Percentiles rank a stretch among this genome's conserved stretches.
phyloP scores from a whole-genome alignment of 2,797 vertebrate species.

The Falco columbarius region DNA sequence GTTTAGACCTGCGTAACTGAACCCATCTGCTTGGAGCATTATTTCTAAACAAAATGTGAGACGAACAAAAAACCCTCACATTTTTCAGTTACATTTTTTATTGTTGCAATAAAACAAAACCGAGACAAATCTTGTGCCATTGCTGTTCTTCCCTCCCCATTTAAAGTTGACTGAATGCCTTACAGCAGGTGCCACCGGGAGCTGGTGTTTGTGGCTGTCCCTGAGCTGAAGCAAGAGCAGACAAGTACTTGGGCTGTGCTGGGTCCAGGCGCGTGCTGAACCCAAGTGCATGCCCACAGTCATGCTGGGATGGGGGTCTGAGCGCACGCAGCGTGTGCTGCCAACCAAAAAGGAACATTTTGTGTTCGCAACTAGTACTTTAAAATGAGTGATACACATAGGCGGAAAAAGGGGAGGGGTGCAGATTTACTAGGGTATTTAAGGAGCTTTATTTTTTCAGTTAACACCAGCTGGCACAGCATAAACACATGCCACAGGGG shows the following conservation, averaged over 20 bases:
- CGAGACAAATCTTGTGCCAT: not conserved
- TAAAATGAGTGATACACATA: not conserved
- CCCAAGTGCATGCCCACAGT: accelerated
- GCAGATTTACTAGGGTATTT: not conserved
- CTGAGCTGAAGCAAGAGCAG: not conserved
- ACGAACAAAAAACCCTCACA: accelerated
- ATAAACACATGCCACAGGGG: not conserved
- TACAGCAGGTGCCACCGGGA: not conserved
- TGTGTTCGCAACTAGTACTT: not conserved
- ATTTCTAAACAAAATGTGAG: not conserved
- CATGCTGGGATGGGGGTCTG: not conserved
- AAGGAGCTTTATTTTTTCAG: not conserved
- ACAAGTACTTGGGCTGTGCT: not conserved
- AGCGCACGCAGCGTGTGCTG: not conserved
- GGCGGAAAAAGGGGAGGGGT: not conserved
- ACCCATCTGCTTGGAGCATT: not conserved
- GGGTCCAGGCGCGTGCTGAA: not conserved
- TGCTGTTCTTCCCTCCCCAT: not conserved
- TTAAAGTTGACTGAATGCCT: not conserved
- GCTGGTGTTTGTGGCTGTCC: not conserved
- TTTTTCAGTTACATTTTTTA: not conserved
- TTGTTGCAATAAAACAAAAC: not conserved
- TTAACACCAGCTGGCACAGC: not conserved
- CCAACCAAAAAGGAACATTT: not conserved
- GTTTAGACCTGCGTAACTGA: not conserved